Evolutionary conservation across 2,888 invertebrate species (phyloP).

Genomic region (Flexamia atlantica): DNA sequence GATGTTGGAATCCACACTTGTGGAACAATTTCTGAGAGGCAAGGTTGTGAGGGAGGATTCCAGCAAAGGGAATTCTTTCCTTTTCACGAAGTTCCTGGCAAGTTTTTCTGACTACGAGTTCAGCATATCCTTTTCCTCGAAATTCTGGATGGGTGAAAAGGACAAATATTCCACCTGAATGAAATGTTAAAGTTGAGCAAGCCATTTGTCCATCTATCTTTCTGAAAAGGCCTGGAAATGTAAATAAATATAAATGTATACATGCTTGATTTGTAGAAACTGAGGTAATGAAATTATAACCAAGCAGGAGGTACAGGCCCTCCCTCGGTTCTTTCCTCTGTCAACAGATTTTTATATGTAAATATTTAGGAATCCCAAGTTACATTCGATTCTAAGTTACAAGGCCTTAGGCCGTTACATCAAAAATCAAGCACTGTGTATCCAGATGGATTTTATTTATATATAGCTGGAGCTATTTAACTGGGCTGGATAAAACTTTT

Average conservation of each 20-base stretch:
- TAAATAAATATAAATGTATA: no score
- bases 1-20: background rate
- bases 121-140: background rate
- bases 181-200: background rate
- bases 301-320: no score
- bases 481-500: no score
- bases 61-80: slow-evolving; percentile 7
- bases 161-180: slow-evolving; percentile 9
- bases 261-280: background rate
- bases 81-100: background rate
- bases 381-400: no score
- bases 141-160: slow-evolving; percentile 13
- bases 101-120: background rate
- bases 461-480: no score
- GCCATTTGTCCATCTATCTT: background rate
- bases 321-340: no score
- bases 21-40: background rate
- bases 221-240: slow-evolving; percentile 20
- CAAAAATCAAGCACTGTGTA: no score
- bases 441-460: no score
- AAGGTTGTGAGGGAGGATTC: background rate
- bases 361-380: no score
- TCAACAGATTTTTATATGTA: no score
- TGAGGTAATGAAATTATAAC: no score
- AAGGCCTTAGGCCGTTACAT: no score